Evolutionary conservation across 1,140 invertebrate species (phyloP).

Genomic region (Bombus impatiens): DNA sequence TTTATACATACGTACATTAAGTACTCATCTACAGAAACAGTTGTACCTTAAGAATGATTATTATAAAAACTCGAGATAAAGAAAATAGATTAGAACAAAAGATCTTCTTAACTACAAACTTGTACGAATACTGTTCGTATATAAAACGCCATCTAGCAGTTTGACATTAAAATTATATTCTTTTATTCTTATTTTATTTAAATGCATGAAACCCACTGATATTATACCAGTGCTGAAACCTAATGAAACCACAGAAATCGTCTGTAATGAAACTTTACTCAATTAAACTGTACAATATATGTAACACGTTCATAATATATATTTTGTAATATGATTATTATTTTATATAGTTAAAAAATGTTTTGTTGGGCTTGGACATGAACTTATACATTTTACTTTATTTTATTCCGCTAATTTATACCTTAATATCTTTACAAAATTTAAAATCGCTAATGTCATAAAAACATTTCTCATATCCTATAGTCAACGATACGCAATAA

Average conservation of each 20-base stretch:
- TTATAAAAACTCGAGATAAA: conserved; percentile 11
- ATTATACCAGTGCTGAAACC: too few relatives aligned
- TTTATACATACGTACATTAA: not conserved
- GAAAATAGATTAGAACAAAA: conserved; percentile 21
- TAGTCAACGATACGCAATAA: too few relatives aligned
- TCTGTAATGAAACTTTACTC: too few relatives aligned
- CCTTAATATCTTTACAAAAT: not conserved
- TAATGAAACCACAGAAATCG: too few relatives aligned
- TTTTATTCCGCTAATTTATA: not conserved
- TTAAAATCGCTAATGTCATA: not conserved
- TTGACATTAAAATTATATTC: not conserved
- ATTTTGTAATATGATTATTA: not conserved
- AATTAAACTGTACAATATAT: too few relatives aligned
- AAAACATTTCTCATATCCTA: not conserved
- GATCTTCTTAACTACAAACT: not conserved
- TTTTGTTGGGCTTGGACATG: not conserved
- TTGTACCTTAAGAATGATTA: not conserved
- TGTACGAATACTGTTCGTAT: not conserved
- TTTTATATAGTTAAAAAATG: not conserved
- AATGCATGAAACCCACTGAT: not conserved
- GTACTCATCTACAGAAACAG: not conserved
- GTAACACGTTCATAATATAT: not conserved
- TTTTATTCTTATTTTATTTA: not conserved
- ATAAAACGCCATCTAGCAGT: not conserved
- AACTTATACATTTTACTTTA: not conserved